These are phyloP conservation scores for Synodontis membranacea DNA, from an alignment of 2,113 vertebrate genomes.

Conservation along the genomic window DNA sequence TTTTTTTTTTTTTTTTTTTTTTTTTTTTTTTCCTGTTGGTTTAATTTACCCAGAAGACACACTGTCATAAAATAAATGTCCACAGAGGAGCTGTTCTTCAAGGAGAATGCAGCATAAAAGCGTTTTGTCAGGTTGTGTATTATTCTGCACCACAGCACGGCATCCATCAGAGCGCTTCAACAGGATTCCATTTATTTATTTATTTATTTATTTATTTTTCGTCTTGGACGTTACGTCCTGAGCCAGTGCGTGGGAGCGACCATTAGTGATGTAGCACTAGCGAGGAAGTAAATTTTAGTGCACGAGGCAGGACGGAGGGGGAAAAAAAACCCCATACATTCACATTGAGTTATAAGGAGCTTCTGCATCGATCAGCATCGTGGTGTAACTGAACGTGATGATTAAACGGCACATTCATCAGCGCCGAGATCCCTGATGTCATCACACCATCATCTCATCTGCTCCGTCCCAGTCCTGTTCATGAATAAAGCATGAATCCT, in stretches of 20 bases:
- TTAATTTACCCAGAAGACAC: conserved; percentile 47
- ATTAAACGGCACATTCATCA: not conserved
- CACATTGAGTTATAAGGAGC: not conserved
- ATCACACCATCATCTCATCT: conserved; percentile 49
- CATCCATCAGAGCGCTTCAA: not conserved
- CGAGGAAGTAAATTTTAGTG: not conserved
- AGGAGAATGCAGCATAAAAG: not conserved
- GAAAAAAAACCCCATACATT: no score
- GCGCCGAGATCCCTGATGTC: not conserved
- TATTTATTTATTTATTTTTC: no score
- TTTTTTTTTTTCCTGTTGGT: conserved; percentile 39
- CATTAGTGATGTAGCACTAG: not conserved
- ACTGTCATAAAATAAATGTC: not conserved
- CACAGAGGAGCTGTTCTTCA: not conserved
- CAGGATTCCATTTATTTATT: not conserved
- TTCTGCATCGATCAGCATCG: not conserved
- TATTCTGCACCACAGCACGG: not conserved
- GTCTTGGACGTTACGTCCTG: not conserved
- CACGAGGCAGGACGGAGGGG: not conserved
- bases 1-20: conserved; percentile 14
- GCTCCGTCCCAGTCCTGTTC: conserved; percentile 53
- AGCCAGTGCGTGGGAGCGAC: not conserved
- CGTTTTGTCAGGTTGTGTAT: not conserved
- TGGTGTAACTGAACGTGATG: not conserved
- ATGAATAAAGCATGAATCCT: conserved; percentile 69